A percentile compares a stretch with the other conserved stretches of the same genome.
Conservation (phyloP, 2,797 vertebrate genomes). For the Crocidura indochinensis region DNA sequence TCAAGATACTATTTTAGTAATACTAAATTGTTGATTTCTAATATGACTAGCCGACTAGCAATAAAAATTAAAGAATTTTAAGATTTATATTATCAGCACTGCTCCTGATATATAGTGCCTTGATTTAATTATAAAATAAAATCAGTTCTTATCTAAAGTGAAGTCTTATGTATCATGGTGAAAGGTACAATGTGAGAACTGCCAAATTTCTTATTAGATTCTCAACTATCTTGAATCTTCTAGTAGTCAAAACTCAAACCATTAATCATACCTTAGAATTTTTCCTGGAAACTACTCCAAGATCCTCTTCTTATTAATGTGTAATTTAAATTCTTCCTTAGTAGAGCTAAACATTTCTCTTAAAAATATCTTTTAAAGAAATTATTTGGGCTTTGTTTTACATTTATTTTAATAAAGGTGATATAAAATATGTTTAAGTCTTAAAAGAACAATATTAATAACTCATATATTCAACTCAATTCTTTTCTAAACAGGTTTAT, state of each 20-base stretch:
- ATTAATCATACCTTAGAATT: constrained; percentile 25
- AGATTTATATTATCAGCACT: background rate
- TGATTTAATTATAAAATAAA: constrained; percentile 51
- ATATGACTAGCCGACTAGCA: background rate
- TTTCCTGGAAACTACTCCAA: constrained; percentile 34
- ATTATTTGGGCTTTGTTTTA: background rate
- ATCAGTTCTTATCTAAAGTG: constrained; percentile 38
- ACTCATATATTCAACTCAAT: constrained; percentile 20
- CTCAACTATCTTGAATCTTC: constrained; percentile 5
- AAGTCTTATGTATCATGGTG: background rate
- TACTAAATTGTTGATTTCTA: constrained; percentile 33
- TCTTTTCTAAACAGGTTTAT: constrained; percentile 41
- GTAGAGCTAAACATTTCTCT: constrained; percentile 30
- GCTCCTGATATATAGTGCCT: background rate
- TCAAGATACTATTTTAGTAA: constrained; percentile 41
- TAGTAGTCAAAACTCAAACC: constrained; percentile 36
- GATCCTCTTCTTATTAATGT: background rate
- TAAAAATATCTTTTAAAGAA: constrained; percentile 13
- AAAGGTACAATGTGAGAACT: constrained; percentile 9
- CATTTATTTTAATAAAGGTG: background rate
- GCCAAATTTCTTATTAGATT: constrained; percentile 47
- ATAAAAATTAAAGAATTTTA: constrained; percentile 52
- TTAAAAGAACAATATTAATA: constrained; percentile 39
- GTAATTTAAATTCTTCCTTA: constrained; percentile 28
- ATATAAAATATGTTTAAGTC: background rate